Base-by-base conservation (phyloP, 2,113 vertebrate genomes). In the Dascyllus trimaculatus region DNA sequence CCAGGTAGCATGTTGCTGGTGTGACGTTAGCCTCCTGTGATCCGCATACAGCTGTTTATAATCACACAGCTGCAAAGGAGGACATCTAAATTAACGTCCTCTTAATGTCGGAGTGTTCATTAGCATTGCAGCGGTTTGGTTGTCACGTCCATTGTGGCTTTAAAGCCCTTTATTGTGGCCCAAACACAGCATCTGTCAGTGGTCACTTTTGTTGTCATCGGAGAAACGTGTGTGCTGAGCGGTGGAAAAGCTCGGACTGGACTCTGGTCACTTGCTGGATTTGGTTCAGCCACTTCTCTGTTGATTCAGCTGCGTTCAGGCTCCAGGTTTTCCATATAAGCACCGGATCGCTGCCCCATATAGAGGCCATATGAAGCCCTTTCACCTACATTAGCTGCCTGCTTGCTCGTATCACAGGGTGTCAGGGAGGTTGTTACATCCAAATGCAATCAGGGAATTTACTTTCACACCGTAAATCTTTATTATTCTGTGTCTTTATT, bases 121-220 rank as follows among this genome's bases (percentile, higher is more conserved):
- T 5, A 7, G 25, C 14, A 2, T 3, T 46, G 1, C 26, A 3
- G 17, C 4, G 64, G 3, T 11, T 17, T 2, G 26, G n/a, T 19
- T 63, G 11, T 26, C 18, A 21, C 48, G n/a, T 21, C 57, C 32
- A 25, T 7, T 45, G 29, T 11, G 25, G 14, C 17, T 8, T 6
- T 25, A 19, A 19, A 48, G 43, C 26, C 26, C 14, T 1, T 35
- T 45, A 25, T 7, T 45, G 29, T 9, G 38, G 14, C 17, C 4
- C 59, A 35, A 35, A 51, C 49, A 11, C 22, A 4, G 29, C 54
- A n/a, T n/a, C n/a, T n/a, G n/a, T n/a, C n/a, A 53, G 8, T 22
- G 7, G 46, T 67, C 35, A 73, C 25, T 62, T 82, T 72, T 84
- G 82, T 90, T 90, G 62, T 86, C 76, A 71, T 72, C 14, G 38